Evolutionary conservation across 2,113 vertebrate species (phyloP).

Genomic region (Anhinga anhinga): DNA sequence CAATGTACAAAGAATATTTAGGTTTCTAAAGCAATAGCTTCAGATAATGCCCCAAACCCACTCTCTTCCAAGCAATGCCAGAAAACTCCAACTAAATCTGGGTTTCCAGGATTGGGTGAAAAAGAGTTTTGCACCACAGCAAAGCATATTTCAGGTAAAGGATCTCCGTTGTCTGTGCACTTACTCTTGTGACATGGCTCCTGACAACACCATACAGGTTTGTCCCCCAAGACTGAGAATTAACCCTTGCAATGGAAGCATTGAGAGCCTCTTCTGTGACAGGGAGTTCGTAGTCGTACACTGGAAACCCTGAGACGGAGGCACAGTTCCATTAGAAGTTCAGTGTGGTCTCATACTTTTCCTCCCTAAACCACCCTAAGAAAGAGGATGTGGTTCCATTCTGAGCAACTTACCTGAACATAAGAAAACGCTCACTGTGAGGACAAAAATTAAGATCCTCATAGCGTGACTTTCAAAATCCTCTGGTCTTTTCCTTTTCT

Average conservation of each 20-base stretch:
- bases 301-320: slow-evolving; percentile 50
- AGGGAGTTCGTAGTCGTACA: slow-evolving; percentile 51
- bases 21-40: background rate
- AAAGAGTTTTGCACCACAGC: background rate
- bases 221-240: slow-evolving; percentile 29
- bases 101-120: background rate
- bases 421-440: background rate
- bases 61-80: background rate
- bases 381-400: background rate
- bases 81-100: background rate
- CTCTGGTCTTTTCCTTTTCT: background rate
- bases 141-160: background rate
- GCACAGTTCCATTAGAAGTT: background rate
- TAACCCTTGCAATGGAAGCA: slow-evolving; percentile 64
- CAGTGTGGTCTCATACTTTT: rapidly evolving
- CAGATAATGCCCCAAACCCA: background rate
- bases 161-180: rapidly evolving
- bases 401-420: slow-evolving; percentile 51
- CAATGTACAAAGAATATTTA: background rate
- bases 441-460: background rate
- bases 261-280: slow-evolving; percentile 52
- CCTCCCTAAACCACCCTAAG: background rate
- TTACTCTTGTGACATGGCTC: slow-evolving; percentile 57
- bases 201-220: slow-evolving; percentile 50
- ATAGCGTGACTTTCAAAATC: background rate